Conservation (phyloP, 2,888 invertebrate species). For the Temnothorax ravouxi region DNA sequence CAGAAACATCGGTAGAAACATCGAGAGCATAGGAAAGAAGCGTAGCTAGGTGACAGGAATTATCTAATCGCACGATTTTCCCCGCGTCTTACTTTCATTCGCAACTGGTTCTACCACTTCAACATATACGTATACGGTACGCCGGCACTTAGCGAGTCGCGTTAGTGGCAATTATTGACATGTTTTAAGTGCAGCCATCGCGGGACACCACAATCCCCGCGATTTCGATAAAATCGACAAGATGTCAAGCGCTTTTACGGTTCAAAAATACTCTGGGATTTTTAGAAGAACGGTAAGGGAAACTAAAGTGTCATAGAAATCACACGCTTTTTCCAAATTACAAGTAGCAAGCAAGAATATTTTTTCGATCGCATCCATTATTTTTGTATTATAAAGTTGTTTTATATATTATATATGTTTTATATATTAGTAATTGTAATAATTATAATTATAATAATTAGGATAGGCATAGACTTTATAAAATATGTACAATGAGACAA, state of each 20-base stretch:
- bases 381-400: background rate
- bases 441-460: background rate
- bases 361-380: background rate
- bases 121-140: slow-evolving; percentile 40
- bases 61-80: slow-evolving; percentile 73
- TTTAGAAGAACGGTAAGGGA: background rate
- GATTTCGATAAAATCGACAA: slow-evolving; percentile 29
- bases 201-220: background rate
- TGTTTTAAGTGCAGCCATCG: slow-evolving; percentile 44
- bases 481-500: background rate
- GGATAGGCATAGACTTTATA: background rate
- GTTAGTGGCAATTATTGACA: slow-evolving; percentile 63
- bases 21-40: slow-evolving; percentile 1
- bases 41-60: slow-evolving; percentile 39
- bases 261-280: background rate
- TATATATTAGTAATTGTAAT: no score
- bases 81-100: slow-evolving; percentile 66
- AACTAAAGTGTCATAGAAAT: background rate
- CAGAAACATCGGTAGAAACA: background rate
- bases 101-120: slow-evolving; percentile 67
- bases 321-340: background rate
- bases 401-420: background rate
- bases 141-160: slow-evolving; percentile 34
- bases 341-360: background rate
- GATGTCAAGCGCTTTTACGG: background rate